Percentiles rank a stretch among this genome's conserved stretches.
Conservation (phyloP, 1,140 invertebrate genomes). For the Acromyrmex echinatior region DNA sequence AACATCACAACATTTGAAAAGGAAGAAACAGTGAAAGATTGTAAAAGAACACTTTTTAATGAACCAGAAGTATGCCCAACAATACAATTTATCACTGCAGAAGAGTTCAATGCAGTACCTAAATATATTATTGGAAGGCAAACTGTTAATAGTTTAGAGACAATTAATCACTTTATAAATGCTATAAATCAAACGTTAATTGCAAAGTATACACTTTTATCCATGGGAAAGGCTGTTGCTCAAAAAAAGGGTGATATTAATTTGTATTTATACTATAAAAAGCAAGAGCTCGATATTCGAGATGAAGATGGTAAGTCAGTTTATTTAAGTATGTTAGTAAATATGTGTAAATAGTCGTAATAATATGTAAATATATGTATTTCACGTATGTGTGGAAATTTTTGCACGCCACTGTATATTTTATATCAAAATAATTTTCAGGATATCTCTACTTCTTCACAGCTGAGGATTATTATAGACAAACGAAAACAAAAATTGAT, state of each 20-base stretch:
- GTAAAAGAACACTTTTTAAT: conserved; percentile 81
- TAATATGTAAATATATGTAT: conserved; percentile 22
- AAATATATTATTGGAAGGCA: conserved; percentile 84
- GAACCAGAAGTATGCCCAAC: conserved; percentile 71
- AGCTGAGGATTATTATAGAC: conserved; percentile 80
- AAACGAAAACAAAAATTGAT: conserved; percentile 80
- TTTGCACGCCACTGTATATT: too few relatives aligned
- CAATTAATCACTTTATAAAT: conserved; percentile 79
- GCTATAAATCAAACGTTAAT: conserved; percentile 81
- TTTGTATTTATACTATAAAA: conserved; percentile 80
- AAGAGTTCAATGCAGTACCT: conserved; percentile 81
- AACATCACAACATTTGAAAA: not conserved
- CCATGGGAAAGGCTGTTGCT: conserved; percentile 78
- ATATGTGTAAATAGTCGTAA: conserved; percentile 31
- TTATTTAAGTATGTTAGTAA: not conserved
- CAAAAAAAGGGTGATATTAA: conserved; percentile 83
- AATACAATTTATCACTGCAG: conserved; percentile 66
- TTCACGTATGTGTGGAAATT: too few relatives aligned
- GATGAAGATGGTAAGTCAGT: conserved; percentile 71
- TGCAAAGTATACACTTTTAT: conserved; percentile 81
- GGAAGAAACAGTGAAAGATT: conserved; percentile 52
- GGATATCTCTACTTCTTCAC: conserved; percentile 82
- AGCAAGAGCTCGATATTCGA: conserved; percentile 75
- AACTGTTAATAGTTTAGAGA: conserved; percentile 57
- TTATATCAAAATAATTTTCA: conserved; percentile 67